Conservation (phyloP, 2,797 vertebrate species). For the Enteromius anoplus region DNA sequence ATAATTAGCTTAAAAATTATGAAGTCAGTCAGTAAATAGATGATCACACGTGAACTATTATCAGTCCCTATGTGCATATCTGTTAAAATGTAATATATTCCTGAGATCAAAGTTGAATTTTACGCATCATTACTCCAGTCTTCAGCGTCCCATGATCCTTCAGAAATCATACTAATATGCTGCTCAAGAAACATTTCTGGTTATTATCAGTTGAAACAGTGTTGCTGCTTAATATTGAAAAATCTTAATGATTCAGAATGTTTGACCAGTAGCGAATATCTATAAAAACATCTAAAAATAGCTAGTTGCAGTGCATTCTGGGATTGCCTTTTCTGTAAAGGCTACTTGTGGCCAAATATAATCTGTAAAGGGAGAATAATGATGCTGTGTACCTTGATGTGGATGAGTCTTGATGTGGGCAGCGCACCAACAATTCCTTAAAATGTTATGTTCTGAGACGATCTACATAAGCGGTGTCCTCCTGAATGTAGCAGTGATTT, state of each 20-base stretch:
- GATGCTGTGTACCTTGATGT: too few relatives aligned
- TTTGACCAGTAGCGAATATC: background rate
- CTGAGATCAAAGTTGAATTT: background rate
- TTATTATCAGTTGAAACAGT: too few relatives aligned
- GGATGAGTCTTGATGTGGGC: background rate
- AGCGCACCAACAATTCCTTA: background rate
- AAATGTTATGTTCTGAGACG: background rate
- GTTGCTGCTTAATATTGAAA: too few relatives aligned
- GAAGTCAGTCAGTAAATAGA: background rate
- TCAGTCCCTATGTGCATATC: background rate
- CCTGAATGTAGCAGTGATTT: slow-evolving; percentile 4
- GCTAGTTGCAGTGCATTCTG: background rate
- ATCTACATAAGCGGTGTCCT: background rate
- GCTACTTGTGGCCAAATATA: background rate
- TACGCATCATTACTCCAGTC: too few relatives aligned
- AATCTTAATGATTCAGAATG: background rate
- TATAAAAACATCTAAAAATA: background rate
- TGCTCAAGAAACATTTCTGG: too few relatives aligned
- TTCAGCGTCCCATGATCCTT: too few relatives aligned
- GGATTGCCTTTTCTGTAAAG: background rate
- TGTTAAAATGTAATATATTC: background rate
- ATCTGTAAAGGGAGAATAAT: background rate
- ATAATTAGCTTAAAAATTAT: background rate
- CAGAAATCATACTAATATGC: too few relatives aligned
- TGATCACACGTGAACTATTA: background rate